Percentiles rank a stretch among this genome's conserved stretches.
These are phyloP conservation scores for Ametastegia equiseti DNA, from an alignment of 2,888 invertebrate genomes.

Conservation along the genomic window DNA sequence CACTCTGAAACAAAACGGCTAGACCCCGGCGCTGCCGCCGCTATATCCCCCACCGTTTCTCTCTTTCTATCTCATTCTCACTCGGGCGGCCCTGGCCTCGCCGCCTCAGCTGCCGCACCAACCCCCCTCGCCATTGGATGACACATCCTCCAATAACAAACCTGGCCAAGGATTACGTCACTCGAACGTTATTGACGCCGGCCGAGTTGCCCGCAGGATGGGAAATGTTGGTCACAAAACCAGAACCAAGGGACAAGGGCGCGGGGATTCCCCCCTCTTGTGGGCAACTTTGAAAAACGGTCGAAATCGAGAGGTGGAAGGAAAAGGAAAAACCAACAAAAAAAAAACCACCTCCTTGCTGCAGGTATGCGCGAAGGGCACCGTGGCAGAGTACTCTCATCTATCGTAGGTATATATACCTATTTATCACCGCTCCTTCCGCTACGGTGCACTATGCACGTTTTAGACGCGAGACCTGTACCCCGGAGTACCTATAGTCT, in stretches of 20 bases:
- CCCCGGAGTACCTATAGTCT: background rate
- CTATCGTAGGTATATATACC: too few species aligned
- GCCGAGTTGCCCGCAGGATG: constrained; percentile 12
- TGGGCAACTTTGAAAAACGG: background rate
- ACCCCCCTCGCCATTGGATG: constrained; percentile 72
- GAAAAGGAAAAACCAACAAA: background rate
- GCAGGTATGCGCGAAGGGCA: background rate
- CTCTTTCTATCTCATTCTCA: constrained; percentile 23
- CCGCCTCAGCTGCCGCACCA: constrained; percentile 67
- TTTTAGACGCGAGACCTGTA: background rate
- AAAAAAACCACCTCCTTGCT: too few species aligned
- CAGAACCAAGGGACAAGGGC: constrained; percentile 55
- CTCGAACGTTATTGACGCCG: constrained; percentile 70
- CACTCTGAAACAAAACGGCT: constrained; percentile 58
- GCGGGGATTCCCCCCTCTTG: constrained; percentile 50
- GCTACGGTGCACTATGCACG: background rate
- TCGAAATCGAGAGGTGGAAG: too few species aligned
- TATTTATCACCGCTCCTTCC: background rate
- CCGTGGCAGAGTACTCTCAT: background rate
- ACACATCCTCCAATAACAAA: constrained; percentile 73
- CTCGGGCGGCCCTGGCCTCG: constrained; percentile 31
- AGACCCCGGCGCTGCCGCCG: constrained; percentile 75
- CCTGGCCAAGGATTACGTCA: constrained; percentile 72
- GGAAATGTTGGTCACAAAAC: constrained; percentile 48
- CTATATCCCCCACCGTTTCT: constrained; percentile 61